Evolutionary conservation across 2,888 invertebrate genomes (phyloP).

Genomic region (Aethes cnicana): DNA sequence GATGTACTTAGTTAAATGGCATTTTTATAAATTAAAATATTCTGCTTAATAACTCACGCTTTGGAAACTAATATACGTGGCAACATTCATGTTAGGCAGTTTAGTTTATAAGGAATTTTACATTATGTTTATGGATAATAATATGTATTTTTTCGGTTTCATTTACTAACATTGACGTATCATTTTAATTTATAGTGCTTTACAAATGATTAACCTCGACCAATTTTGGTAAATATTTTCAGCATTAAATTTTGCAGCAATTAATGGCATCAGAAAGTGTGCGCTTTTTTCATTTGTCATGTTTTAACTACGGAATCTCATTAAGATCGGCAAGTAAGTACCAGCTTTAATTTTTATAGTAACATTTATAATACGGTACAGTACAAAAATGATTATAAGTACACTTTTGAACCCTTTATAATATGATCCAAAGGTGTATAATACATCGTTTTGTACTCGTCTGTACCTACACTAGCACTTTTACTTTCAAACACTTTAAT

Average conservation of each 20-base stretch:
- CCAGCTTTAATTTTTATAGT: slow-evolving; percentile 15
- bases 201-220: neutral
- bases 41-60: slow-evolving; percentile 15
- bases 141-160: too few relatives aligned
- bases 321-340: slow-evolving; percentile 33
- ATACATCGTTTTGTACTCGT: too few relatives aligned
- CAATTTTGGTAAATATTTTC: slow-evolving; percentile 16
- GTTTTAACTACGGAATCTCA: slow-evolving; percentile 15
- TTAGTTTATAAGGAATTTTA: too few relatives aligned
- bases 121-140: neutral
- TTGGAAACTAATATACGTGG: neutral
- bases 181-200: neutral
- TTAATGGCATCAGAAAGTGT: slow-evolving; percentile 46
- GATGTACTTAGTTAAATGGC: neutral
- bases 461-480: too few relatives aligned
- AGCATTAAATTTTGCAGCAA: slow-evolving; percentile 31
- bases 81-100: neutral
- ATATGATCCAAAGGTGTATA: too few relatives aligned
- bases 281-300: slow-evolving; percentile 35
- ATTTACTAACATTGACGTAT: too few relatives aligned
- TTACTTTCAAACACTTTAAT: slow-evolving; percentile 31
- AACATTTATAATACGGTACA: too few relatives aligned
- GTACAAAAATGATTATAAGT: neutral
- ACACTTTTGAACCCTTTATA: too few relatives aligned
- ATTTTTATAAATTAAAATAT: neutral